Base-by-base conservation (phyloP, 2,888 invertebrate species). In the Lepeophtheirus nordmannii region DNA sequence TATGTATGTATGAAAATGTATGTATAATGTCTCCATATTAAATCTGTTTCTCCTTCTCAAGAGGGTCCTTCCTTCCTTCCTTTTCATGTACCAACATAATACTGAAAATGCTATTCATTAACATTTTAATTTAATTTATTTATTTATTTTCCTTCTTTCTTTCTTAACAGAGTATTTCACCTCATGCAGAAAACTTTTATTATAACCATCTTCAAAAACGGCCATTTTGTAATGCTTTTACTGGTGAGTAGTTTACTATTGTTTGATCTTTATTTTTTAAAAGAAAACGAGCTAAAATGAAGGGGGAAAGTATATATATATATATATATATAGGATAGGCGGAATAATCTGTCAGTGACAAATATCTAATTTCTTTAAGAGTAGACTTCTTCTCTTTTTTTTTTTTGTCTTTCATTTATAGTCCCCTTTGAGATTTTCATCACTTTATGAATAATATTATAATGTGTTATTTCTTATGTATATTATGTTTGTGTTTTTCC, bases 221-320 rank as follows among this genome's bases (percentile, higher is more conserved):
- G 14, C 53, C 53, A 46, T 46, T 46, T 46, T 46, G 53, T 46
- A 46, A 46, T 46, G 53, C 53, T 46, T 46, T 46, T 46, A 46
- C 53, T 2, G 53, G 53, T 46, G 53, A 46, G 53, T 46, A 17
- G 2, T 14, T 5, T 46, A 14, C 53, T 8, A 46, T n/a, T 46
- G 17, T n/a, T n/a, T 46, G 17, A 5, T 46, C 53, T 46, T 46
- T 14, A 14, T 17, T 46, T 46, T 46, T n/a, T 8, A 46, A n/a
- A n/a, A n/a, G n/a, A n/a, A n/a, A n/a, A n/a, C n/a, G n/a, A n/a
- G n/a, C n/a, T n/a, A n/a, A n/a, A n/a, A n/a, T n/a, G n/a, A n/a
- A n/a, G n/a, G n/a, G n/a, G n/a, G n/a, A n/a, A n/a, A n/a, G n/a
- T n/a, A n/a, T n/a, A n/a, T n/a, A n/a, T n/a, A n/a, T n/a, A n/a